These are phyloP conservation scores for Rotaria macrura DNA, from an alignment of 2,888 invertebrate species.

Conservation along the genomic window DNA sequence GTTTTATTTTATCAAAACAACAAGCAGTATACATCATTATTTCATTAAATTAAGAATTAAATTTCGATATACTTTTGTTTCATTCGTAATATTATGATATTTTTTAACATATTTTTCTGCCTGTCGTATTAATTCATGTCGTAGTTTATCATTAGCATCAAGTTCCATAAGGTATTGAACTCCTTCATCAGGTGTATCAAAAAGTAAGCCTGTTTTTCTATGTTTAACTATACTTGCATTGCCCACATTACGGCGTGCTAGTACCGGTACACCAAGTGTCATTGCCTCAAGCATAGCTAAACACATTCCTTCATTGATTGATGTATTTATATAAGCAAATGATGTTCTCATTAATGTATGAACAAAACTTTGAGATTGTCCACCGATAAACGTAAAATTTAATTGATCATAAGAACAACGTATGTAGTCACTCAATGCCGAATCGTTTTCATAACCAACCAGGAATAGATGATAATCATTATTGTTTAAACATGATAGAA, in stretches of 20 bases:
- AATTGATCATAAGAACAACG: not conserved
- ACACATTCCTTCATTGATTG: conserved; percentile 46
- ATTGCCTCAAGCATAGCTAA: conserved; percentile 45
- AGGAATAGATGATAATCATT: not conserved
- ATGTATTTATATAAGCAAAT: conserved; percentile 43
- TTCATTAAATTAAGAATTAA: not conserved
- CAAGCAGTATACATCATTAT: not conserved
- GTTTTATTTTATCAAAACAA: no score
- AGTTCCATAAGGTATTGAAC: not conserved
- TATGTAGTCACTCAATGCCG: not conserved
- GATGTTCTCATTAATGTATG: not conserved
- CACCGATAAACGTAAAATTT: not conserved
- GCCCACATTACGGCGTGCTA: conserved; percentile 41
- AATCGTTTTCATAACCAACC: not conserved
- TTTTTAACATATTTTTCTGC: not conserved
- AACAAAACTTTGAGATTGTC: not conserved
- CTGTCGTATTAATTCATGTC: not conserved
- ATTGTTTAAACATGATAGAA: conserved; percentile 37
- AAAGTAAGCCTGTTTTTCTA: conserved; percentile 39
- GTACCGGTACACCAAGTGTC: conserved; percentile 40
- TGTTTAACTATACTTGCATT: conserved; percentile 39
- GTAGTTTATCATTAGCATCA: not conserved
- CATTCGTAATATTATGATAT: not conserved
- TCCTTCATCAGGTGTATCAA: conserved; percentile 34
- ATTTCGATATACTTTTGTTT: not conserved